These are phyloP conservation scores for Chamaea fasciata DNA, from an alignment of 2,113 vertebrate species.

Conservation along the genomic window DNA sequence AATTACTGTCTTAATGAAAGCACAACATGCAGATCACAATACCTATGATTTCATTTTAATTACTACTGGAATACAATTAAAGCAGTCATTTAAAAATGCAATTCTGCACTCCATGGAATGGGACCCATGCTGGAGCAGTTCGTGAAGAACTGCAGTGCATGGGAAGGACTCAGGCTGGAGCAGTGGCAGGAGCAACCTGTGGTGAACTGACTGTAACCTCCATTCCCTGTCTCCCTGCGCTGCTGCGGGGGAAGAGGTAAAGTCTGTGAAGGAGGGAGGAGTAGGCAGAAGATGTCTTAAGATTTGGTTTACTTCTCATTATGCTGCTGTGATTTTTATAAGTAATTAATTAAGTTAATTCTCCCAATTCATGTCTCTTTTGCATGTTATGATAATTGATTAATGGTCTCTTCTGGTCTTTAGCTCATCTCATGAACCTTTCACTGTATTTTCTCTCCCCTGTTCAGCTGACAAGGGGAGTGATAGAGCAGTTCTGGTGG, in stretches of 20 bases:
- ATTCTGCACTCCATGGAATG: background rate
- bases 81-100: constrained; percentile 41
- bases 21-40: background rate
- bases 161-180: background rate
- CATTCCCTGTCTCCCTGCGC: background rate
- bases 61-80: constrained; percentile 49
- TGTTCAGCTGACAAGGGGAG: background rate
- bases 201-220: background rate
- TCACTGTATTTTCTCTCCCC: background rate
- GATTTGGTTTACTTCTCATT: background rate
- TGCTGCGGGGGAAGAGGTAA: rapidly evolving
- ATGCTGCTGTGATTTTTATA: background rate
- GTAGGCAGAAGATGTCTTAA: background rate
- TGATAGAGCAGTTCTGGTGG: background rate
- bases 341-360: background rate
- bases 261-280: background rate
- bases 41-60: constrained; percentile 49
- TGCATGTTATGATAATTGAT: background rate
- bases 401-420: background rate
- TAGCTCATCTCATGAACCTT: background rate
- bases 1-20: background rate
- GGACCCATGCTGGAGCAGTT: background rate
- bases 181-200: background rate
- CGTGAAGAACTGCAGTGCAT: background rate
- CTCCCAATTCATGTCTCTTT: background rate